phyloP scores from a whole-genome alignment of 1,140 invertebrate genomes.

The Sesamia nonagrioides region DNA sequence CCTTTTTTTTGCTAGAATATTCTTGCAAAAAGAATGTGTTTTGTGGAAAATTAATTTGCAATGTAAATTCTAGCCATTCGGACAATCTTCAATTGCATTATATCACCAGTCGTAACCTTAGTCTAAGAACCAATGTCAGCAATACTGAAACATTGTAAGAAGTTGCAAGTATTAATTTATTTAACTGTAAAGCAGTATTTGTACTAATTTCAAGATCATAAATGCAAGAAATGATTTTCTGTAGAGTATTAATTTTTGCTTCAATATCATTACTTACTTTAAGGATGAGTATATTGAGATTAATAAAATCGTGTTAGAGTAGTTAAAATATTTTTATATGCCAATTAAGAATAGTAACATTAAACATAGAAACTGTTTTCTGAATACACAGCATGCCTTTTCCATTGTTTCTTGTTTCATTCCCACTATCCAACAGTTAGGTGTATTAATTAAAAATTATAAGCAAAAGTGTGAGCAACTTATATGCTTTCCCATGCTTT shows the following conservation, averaged over 20 bases:
- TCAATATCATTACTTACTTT: neutral
- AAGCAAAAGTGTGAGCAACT: conserved; percentile 57
- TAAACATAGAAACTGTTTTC: conserved; percentile 64
- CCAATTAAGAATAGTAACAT: conserved; percentile 41
- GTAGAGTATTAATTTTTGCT: neutral
- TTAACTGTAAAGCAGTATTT: conserved; percentile 8
- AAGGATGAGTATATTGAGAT: neutral
- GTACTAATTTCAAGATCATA: conserved; percentile 37
- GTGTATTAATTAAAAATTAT: conserved; percentile 72
- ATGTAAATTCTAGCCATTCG: neutral
- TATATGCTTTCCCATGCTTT: conserved; percentile 50
- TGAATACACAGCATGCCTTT: conserved; percentile 53
- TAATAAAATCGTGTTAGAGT: neutral
- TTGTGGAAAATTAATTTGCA: neutral
- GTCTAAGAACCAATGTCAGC: conserved; percentile 15
- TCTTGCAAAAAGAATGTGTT: neutral
- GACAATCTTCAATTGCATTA: neutral
- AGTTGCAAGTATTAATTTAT: conserved; percentile 24
- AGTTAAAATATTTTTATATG: conserved; percentile 9
- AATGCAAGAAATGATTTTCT: conserved; percentile 35
- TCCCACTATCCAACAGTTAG: conserved; percentile 77
- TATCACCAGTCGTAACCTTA: conserved; percentile 38
- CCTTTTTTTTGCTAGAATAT: neutral
- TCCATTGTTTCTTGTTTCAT: conserved; percentile 66
- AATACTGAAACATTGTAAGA: conserved; percentile 32